phyloP scores from a whole-genome alignment of 2,113 vertebrate genomes.

The Rhabdomys dilectus region DNA sequence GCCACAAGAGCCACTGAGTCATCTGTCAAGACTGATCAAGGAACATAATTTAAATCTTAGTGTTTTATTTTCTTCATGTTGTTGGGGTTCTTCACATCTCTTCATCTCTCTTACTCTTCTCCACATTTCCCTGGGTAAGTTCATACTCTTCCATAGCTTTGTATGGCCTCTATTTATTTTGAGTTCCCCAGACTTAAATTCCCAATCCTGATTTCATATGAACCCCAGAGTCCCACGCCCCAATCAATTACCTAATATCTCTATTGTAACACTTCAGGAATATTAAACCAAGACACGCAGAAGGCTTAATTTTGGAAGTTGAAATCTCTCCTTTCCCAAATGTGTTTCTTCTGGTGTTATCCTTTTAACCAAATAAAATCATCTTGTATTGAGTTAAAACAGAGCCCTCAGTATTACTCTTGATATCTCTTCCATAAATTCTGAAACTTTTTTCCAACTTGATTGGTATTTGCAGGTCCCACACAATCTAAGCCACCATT shows the following conservation, averaged over 20 bases:
- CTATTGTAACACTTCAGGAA: not conserved
- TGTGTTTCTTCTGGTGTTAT: not conserved
- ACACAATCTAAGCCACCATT: not conserved
- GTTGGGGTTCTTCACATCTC: not conserved
- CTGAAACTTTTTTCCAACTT: not conserved
- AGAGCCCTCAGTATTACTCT: not conserved
- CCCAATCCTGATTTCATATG: not conserved
- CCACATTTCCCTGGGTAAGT: not conserved
- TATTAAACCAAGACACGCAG: not conserved
- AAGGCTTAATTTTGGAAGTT: not conserved
- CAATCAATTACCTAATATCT: not conserved
- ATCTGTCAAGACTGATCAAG: not conserved
- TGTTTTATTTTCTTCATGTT: not conserved
- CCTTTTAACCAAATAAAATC: not conserved
- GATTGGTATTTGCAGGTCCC: not conserved
- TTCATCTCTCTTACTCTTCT: not conserved
- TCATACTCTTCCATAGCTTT: not conserved
- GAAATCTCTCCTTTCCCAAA: not conserved
- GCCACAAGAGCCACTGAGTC: not conserved
- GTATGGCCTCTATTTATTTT: not conserved
- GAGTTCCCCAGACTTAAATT: slow-evolving; percentile 4
- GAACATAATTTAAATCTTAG: not conserved
- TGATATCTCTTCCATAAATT: not conserved
- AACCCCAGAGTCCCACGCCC: not conserved
- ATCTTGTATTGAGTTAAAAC: not conserved